Conservation (phyloP, 1,140 invertebrate genomes). For the Tetraneura akinire region DNA sequence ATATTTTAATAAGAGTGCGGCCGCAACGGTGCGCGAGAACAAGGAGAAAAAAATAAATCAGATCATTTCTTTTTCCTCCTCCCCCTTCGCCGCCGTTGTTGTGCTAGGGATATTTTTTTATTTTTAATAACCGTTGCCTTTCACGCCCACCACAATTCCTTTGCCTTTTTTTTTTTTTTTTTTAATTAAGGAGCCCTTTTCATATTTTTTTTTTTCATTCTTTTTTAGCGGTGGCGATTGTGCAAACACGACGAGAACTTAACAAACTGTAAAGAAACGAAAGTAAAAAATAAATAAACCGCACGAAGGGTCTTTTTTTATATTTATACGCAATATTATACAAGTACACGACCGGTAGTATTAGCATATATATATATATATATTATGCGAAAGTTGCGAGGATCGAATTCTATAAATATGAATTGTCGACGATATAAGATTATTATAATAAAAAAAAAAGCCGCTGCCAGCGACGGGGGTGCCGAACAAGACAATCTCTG, state of each 20-base stretch:
- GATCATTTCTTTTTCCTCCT: constrained; percentile 48
- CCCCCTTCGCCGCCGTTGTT: background rate
- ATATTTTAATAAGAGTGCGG: constrained; percentile 44
- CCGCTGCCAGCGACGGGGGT: background rate
- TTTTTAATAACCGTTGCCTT: constrained; percentile 48
- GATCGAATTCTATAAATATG: constrained; percentile 36
- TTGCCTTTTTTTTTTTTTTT: constrained; percentile 43
- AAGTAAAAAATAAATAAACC: constrained; percentile 39
- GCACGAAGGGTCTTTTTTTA: constrained; percentile 32
- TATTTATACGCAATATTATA: too few relatives aligned
- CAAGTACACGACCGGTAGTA: background rate
- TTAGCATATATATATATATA: constrained; percentile 33
- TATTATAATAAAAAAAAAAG: background rate
- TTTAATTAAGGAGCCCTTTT: constrained; percentile 50
- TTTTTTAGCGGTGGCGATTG: background rate
- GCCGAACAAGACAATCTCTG: background rate
- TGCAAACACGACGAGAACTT: constrained; percentile 41
- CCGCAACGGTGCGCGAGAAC: constrained; percentile 8
- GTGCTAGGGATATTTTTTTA: constrained; percentile 13
- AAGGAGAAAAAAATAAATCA: constrained; percentile 36
- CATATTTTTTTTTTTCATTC: constrained; percentile 23
- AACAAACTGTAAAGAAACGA: constrained; percentile 48
- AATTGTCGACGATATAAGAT: constrained; percentile 33
- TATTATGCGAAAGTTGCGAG: constrained; percentile 30
- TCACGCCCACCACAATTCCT: constrained; percentile 25